Conservation (phyloP, 2,113 vertebrate species). For the Edolisoma coerulescens region DNA sequence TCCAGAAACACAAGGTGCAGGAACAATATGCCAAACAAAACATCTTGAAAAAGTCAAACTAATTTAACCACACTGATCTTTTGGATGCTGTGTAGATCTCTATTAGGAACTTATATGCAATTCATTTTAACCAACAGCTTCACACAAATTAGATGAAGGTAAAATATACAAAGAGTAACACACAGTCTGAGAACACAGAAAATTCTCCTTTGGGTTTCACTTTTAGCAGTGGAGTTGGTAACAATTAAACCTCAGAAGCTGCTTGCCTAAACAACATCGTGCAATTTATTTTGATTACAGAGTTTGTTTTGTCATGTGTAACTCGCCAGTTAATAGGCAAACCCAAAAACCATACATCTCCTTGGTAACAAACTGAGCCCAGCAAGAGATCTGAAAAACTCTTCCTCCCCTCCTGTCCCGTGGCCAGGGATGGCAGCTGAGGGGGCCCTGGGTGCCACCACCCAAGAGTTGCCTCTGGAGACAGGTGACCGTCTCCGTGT, state of each 20-base stretch:
- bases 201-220: not conserved
- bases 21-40: not conserved
- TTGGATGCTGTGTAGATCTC: not conserved
- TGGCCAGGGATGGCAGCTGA: not conserved
- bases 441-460: not conserved
- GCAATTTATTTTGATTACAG: not conserved
- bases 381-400: rapidly evolving
- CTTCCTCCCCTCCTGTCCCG: too few relatives aligned
- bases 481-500: rapidly evolving
- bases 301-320: not conserved
- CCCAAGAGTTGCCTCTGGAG: not conserved
- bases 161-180: not conserved
- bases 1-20: not conserved
- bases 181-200: not conserved
- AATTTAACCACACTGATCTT: not conserved
- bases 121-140: not conserved
- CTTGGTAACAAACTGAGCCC: not conserved
- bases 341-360: not conserved
- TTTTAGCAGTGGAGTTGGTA: not conserved
- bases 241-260: not conserved
- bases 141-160: not conserved
- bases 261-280: not conserved
- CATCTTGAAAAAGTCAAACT: not conserved
- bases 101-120: not conserved
- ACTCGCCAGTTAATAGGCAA: not conserved